Percentiles rank a stretch among this genome's conserved stretches.
Evolutionary conservation across 2,888 invertebrate species (phyloP).

Genomic region (Cosmia trapezina): DNA sequence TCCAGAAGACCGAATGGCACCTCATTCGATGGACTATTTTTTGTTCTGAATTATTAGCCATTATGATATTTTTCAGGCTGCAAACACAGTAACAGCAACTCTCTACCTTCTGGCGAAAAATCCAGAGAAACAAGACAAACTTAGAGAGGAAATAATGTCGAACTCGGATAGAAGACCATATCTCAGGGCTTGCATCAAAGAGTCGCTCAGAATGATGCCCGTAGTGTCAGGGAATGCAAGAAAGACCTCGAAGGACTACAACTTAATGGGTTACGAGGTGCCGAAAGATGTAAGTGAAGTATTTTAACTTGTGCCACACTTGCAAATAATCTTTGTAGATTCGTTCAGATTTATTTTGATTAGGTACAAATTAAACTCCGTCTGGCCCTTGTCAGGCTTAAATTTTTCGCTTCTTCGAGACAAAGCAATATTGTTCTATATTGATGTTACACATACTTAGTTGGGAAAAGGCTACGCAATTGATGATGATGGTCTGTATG

Average conservation of each 20-base stretch:
- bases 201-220: conserved; percentile 92
- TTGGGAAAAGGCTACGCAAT: no score
- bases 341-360: background rate
- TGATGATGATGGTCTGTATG: background rate
- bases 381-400: background rate
- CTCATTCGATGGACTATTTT: background rate
- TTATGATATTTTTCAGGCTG: conserved; percentile 81
- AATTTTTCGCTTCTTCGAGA: background rate
- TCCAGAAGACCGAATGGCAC: background rate
- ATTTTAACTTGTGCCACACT: background rate
- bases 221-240: conserved; percentile 91
- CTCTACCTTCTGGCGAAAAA: conserved; percentile 92
- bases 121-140: conserved; percentile 91
- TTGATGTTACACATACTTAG: no score
- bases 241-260: conserved; percentile 87
- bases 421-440: background rate
- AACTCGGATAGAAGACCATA: conserved; percentile 86
- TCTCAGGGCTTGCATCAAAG: conserved; percentile 93
- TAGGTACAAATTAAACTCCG: background rate
- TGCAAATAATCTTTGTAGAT: no score
- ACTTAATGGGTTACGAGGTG: conserved; percentile 91
- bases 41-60: background rate
- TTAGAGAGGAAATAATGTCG: conserved; percentile 90
- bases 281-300: conserved; percentile 90
- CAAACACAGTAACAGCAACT: conserved; percentile 88